Conservation (phyloP, 2,888 invertebrate genomes). For the Augochlorella aurata region DNA sequence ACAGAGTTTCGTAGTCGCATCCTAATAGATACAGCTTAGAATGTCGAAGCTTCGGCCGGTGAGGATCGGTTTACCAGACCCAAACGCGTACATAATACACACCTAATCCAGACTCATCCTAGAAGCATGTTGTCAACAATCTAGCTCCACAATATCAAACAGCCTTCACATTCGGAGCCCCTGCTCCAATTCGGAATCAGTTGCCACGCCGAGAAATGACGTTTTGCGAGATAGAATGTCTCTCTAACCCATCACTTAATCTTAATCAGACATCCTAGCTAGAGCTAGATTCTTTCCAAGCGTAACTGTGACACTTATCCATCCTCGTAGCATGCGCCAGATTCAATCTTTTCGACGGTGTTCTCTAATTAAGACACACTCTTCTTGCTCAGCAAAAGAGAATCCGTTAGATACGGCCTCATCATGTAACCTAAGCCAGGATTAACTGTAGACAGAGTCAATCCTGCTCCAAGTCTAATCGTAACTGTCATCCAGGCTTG, state of each 20-base stretch:
- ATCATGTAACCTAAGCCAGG: not conserved
- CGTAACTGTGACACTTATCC: not conserved
- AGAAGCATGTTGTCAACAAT: not conserved
- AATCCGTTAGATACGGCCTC: too few relatives aligned
- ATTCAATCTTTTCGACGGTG: not conserved
- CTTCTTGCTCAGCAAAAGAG: not conserved
- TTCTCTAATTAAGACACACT: not conserved
- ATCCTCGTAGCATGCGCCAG: not conserved
- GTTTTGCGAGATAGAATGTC: not conserved
- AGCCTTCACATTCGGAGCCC: not conserved
- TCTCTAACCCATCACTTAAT: not conserved
- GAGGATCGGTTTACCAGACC: not conserved
- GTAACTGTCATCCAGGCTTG: not conserved
- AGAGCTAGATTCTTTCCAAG: not conserved
- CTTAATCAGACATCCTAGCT: not conserved
- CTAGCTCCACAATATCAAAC: not conserved
- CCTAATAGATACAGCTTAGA: slow-evolving; percentile 1
- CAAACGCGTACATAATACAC: not conserved
- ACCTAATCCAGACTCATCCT: not conserved
- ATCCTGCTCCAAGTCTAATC: too few relatives aligned
- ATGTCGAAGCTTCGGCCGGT: not conserved
- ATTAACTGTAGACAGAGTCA: not conserved
- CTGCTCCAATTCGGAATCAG: not conserved
- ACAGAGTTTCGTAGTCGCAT: not conserved
- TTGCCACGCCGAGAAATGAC: not conserved